Evolutionary conservation across 2,797 vertebrate genomes (phyloP).

Genomic region (Artibeus lituratus): DNA sequence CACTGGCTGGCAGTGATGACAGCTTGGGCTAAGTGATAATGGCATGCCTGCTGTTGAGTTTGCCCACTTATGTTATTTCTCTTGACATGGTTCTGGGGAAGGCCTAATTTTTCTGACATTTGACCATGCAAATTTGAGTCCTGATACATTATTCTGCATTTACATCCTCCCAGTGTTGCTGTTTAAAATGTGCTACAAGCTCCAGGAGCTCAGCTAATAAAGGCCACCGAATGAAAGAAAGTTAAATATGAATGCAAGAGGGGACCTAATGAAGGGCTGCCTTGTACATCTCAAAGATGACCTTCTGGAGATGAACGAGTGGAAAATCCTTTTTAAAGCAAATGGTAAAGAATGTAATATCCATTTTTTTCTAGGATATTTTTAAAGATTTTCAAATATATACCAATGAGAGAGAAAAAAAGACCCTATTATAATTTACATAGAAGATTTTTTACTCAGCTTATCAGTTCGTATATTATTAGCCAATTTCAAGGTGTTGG

Average conservation of each 20-base stretch:
- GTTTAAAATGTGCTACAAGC: conserved; percentile 90
- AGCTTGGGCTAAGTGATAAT: conserved; percentile 97
- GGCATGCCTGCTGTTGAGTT: conserved; percentile 94
- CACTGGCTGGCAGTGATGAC: conserved; percentile 94
- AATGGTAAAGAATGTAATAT: conserved; percentile 74
- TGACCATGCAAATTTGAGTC: conserved; percentile 99
- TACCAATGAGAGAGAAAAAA: conserved; percentile 61
- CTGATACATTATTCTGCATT: conserved; percentile 99
- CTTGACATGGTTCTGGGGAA: conserved; percentile 98
- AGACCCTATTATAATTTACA: conserved; percentile 73
- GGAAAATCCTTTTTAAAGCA: conserved; percentile 75
- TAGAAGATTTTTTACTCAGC: conserved; percentile 53
- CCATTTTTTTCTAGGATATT: not conserved
- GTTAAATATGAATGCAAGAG: conserved; percentile 91
- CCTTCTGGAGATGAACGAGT: conserved; percentile 81
- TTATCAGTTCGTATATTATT: conserved; percentile 55
- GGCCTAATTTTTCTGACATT: conserved; percentile 99
- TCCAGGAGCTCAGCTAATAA: conserved; percentile 90
- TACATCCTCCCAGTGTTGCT: conserved; percentile 92
- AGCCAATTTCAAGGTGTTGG: conserved; percentile 59
- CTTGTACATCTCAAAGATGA: conserved; percentile 81
- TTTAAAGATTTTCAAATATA: conserved; percentile 76
- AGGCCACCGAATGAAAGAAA: conserved; percentile 86
- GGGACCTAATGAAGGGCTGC: conserved; percentile 84
- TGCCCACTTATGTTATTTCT: conserved; percentile 96